Base-by-base conservation (phyloP, 2,797 vertebrate genomes). In the Naso thynnoides region DNA sequence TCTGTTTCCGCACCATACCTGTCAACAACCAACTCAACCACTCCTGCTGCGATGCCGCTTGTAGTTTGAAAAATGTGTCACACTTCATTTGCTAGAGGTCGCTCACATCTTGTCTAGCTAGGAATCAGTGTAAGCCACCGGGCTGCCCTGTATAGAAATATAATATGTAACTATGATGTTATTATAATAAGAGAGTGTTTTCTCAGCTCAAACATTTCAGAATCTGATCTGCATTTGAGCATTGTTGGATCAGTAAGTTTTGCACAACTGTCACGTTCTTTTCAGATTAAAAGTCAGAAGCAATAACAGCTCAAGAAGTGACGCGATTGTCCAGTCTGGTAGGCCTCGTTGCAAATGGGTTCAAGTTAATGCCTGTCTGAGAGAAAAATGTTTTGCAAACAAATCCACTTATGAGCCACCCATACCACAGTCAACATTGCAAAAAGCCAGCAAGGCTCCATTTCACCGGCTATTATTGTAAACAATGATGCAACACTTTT, bases 351-450 rank as follows among this genome's bases (percentile, higher is more conserved):
- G 11, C 5, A 55, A n/a, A n/a, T 8, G 24, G 14, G 10, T 29
- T 29, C 23, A 27, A 48, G 59, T 55, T 29, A 49, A 45, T 45
- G 31, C 41, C 9, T 39, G 7, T 18, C 18, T 21, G 14, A 49
- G 61, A 50, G 11, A 57, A 18, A 39, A 52, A 42, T 6, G 39
- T 52, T 52, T 48, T 59, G n/a, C 24, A 57, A 58, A 14, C 13
- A 31, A 26, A 41, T 41, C 18, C 33, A 11, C 16, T 23, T 42
- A 9, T 29, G 52, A 41, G 23, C 38, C 2, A 8, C 2, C 24
- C 4, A 33, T 24, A 27, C 47, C 19, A 7, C 48, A 33, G 8
- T 11, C 13, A 9, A 11, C 9, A 36, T 9, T 9, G 33, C 33
- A 36, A 48, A 53, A 56, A 49, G 7, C 11, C 36, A 36, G 50